Evolutionary conservation across 2,797 vertebrate species (phyloP), one percentile per base, ranked within the genome.

Genomic region (Siniperca scherzeri): DNA sequence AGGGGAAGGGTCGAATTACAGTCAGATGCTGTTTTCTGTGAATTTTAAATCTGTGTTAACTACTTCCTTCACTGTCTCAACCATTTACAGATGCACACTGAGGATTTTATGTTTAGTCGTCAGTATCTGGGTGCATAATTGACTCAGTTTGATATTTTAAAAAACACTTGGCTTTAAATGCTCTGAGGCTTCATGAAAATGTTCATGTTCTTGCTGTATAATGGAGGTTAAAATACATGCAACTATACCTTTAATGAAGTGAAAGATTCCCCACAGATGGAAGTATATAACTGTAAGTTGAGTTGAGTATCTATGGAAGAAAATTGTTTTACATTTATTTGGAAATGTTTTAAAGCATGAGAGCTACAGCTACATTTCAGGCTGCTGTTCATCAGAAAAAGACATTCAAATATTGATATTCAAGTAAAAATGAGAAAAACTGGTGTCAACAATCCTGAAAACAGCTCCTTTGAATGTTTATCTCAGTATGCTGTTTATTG

Each of bases 61-160:
- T 38, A 71, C 74, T 86, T 85, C 36, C 36, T 22, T 36, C 19
- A 25, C 80, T 55, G 36, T 80, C 36, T 80, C 27, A 48, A 30
- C 36, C 52, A 9, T 64, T 78, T 65, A 46, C 52, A 70, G 57
- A 76, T 69, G 69, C 65, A 60, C 25, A 30, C 56, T 22, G 84
- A 38, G 52, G 36, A 62, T 72, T 76, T 80, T 59, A 25, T 64
- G 83, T 83, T 82, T 48, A 80, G 69, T 74, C 79, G 61, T 81
- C 62, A 10, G 48, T 71, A 27, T 61, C 25, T 73, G 57, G 64
- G 55, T 36, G 7, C 52, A 70, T 65, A 70, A 73, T 46, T 88
- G 62, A 87, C 76, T 74, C 57, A 66, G 57, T 86, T 80, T 85
- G 50, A 65, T 40, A 27, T 27, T 22, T 42, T 19, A 11, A 57